Evolutionary conservation across 2,797 vertebrate genomes (phyloP).

Genomic region (Hypotaenidia philippensis): DNA sequence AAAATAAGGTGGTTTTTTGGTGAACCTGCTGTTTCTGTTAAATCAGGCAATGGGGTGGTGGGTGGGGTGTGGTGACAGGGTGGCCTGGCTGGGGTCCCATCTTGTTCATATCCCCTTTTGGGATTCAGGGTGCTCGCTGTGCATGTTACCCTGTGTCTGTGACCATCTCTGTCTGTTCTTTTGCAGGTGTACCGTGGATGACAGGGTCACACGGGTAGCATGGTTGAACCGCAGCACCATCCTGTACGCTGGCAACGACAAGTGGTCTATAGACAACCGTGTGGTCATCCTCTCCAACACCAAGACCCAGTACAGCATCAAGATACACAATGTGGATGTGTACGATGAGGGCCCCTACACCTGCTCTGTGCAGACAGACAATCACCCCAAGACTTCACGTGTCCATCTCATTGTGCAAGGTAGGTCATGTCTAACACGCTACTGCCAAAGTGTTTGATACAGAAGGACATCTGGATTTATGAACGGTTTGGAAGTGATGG

Average conservation of each 20-base stretch:
- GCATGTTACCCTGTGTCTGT: fast-evolving
- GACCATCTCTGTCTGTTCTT: background rate
- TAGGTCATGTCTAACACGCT: constrained; percentile 1
- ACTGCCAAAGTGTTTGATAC: fast-evolving
- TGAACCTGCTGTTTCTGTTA: fast-evolving
- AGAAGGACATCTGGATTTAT: background rate
- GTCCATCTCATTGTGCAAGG: constrained; percentile 98
- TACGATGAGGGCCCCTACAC: constrained; percentile 96
- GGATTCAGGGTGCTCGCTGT: fast-evolving
- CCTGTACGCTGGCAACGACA: constrained; percentile 94
- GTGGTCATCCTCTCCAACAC: constrained; percentile 93
- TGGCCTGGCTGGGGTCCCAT: fast-evolving
- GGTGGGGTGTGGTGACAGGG: fast-evolving
- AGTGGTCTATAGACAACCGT: constrained; percentile 96
- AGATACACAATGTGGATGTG: constrained; percentile 92
- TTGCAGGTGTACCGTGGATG: constrained; percentile 93
- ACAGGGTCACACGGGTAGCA: constrained; percentile 93
- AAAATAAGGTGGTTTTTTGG: background rate
- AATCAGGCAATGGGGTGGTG: fast-evolving
- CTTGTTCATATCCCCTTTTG: fast-evolving
- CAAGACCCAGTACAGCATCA: constrained; percentile 95
- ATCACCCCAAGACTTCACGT: constrained; percentile 93
- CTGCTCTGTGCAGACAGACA: constrained; percentile 96
- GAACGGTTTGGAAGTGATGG: fast-evolving
- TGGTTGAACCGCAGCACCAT: constrained; percentile 98